These are phyloP conservation scores for Bovichtus diacanthus DNA, from an alignment of 2,797 vertebrate genomes.

Conservation along the genomic window DNA sequence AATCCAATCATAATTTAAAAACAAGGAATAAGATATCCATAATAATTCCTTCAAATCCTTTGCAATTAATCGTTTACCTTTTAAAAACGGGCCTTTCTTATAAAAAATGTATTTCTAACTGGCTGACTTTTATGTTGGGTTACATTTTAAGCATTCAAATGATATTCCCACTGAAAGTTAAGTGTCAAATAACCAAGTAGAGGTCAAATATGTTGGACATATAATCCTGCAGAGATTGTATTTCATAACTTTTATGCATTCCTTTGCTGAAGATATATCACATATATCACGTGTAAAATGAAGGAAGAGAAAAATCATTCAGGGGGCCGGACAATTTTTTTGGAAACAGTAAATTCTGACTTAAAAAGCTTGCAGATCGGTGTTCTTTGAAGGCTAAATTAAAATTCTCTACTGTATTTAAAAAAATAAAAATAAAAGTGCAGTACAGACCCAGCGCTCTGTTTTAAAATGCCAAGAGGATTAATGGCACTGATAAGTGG, in stretches of 20 bases:
- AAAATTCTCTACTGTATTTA: conserved; percentile 37
- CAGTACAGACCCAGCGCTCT: conserved; percentile 16
- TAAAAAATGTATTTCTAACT: not conserved
- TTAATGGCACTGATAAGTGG: conserved; percentile 66
- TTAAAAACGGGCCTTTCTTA: not conserved
- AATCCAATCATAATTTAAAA: not conserved
- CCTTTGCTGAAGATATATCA: conserved; percentile 11
- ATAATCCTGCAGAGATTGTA: not conserved
- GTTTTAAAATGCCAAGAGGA: conserved; percentile 76
- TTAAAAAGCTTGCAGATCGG: conserved; percentile 31
- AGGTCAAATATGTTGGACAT: not conserved
- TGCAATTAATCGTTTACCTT: not conserved
- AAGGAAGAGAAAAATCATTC: not conserved
- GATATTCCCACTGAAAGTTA: not conserved
- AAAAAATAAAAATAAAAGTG: conserved; percentile 39
- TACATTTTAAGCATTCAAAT: not conserved
- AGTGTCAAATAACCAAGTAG: not conserved
- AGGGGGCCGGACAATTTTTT: not conserved
- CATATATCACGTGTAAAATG: not conserved
- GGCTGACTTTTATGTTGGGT: not conserved
- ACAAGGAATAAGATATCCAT: not conserved
- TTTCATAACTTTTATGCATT: not conserved
- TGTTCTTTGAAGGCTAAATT: conserved; percentile 60
- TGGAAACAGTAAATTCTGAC: conserved; percentile 15
- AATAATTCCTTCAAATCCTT: not conserved